A percentile compares a stretch with the other conserved stretches of the same genome.
phyloP scores from a whole-genome alignment of 2,888 invertebrate genomes.

The Tupiocoris notatus region DNA sequence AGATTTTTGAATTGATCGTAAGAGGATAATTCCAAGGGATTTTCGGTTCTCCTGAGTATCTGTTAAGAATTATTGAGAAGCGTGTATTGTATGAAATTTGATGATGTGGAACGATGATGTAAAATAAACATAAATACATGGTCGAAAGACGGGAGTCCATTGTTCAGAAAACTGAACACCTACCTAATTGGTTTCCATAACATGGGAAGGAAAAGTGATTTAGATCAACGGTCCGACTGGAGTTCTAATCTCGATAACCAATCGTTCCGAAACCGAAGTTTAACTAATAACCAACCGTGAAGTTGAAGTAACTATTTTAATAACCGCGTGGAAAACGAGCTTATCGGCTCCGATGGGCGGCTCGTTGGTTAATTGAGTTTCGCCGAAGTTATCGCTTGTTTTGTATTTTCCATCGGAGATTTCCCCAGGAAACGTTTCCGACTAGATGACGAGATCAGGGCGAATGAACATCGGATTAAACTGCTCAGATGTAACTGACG shows the following conservation, averaged over 20 bases:
- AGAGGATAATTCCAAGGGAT: too few species aligned
- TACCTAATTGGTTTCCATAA: neutral
- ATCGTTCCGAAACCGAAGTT: neutral
- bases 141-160: too few species aligned
- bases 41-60: too few species aligned
- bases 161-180: too few species aligned
- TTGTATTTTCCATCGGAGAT: neutral
- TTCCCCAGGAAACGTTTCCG: neutral
- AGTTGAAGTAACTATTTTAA: constrained; percentile 8
- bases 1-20: too few species aligned
- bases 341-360: neutral
- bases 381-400: constrained; percentile 2
- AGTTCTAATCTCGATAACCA: neutral
- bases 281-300: neutral
- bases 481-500: too few species aligned
- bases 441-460: neutral
- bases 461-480: too few species aligned
- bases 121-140: too few species aligned
- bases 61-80: too few species aligned
- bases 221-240: neutral
- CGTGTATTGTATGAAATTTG: too few species aligned
- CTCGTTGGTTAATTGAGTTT: constrained; percentile 13
- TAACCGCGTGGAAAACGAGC: neutral
- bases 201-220: neutral
- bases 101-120: too few species aligned